Evolutionary conservation across 2,113 vertebrate species (phyloP).

Genomic region (Parus major): DNA sequence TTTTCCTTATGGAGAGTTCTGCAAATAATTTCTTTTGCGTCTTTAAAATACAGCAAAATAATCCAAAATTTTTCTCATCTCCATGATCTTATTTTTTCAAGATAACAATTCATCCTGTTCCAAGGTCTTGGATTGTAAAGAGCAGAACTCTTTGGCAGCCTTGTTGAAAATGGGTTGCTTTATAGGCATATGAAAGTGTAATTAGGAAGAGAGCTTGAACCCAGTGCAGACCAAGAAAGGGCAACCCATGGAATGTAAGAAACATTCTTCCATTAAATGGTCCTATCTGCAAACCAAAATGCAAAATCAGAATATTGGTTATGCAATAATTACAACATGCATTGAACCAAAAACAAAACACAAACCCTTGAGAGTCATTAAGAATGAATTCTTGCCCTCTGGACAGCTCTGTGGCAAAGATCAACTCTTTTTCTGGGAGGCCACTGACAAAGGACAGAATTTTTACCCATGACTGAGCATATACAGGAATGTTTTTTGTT

Average conservation of each 20-base stretch:
- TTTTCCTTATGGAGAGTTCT: background rate
- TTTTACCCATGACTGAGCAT: background rate
- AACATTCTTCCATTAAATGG: background rate
- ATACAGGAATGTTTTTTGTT: background rate
- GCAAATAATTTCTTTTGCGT: background rate
- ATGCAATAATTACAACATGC: background rate
- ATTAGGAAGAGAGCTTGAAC: background rate
- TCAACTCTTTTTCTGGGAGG: background rate
- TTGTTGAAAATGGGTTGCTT: background rate
- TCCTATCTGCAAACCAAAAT: background rate
- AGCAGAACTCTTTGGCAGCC: background rate
- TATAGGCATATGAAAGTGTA: background rate
- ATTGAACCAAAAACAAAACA: background rate
- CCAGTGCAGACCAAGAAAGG: background rate
- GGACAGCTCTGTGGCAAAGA: background rate
- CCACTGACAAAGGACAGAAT: background rate
- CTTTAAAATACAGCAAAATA: background rate
- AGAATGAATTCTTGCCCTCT: background rate
- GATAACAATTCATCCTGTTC: background rate
- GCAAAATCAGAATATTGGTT: background rate
- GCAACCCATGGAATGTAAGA: background rate
- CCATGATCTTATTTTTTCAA: background rate
- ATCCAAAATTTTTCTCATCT: background rate
- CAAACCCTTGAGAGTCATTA: background rate
- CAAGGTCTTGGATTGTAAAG: background rate